Conservation (phyloP, 2,888 invertebrate species). For the Keiferia lycopersicella region DNA sequence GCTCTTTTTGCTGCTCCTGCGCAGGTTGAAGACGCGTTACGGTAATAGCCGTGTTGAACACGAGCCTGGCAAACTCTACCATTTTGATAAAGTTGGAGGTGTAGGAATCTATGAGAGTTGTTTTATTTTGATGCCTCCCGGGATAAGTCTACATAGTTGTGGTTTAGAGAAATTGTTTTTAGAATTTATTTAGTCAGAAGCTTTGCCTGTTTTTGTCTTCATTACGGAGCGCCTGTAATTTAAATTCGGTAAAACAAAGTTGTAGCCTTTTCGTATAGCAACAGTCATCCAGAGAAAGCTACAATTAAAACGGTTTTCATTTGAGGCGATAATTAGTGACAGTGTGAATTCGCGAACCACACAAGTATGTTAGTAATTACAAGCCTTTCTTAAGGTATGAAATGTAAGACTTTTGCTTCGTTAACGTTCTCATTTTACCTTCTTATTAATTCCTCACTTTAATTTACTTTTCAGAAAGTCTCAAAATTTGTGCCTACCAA, state of each 20-base stretch:
- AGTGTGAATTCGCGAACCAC: constrained; percentile 61
- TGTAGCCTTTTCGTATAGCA: constrained; percentile 35
- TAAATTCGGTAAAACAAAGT: background rate
- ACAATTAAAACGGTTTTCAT: constrained; percentile 70
- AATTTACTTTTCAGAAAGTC: constrained; percentile 47
- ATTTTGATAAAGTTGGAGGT: constrained; percentile 37
- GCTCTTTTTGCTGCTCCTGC: constrained; percentile 62
- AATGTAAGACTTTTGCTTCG: constrained; percentile 59
- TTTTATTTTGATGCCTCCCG: constrained; percentile 13
- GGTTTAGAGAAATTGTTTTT: constrained; percentile 8
- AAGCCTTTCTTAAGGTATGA: constrained; percentile 58
- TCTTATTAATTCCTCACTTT: constrained; percentile 66
- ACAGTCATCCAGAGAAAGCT: constrained; percentile 56
- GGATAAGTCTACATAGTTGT: constrained; percentile 13
- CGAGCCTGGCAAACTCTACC: constrained; percentile 34
- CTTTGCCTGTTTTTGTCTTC: background rate
- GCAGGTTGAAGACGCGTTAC: constrained; percentile 50
- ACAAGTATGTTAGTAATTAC: constrained; percentile 63
- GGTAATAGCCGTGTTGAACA: constrained; percentile 63
- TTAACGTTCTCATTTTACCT: constrained; percentile 56
- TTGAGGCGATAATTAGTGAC: constrained; percentile 67
- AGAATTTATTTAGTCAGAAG: constrained; percentile 2
- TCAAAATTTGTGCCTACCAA: background rate
- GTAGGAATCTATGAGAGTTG: constrained; percentile 30
- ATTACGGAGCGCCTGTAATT: background rate